phyloP scores from a whole-genome alignment of 2,113 vertebrate genomes.

The Clarias magur region DNA sequence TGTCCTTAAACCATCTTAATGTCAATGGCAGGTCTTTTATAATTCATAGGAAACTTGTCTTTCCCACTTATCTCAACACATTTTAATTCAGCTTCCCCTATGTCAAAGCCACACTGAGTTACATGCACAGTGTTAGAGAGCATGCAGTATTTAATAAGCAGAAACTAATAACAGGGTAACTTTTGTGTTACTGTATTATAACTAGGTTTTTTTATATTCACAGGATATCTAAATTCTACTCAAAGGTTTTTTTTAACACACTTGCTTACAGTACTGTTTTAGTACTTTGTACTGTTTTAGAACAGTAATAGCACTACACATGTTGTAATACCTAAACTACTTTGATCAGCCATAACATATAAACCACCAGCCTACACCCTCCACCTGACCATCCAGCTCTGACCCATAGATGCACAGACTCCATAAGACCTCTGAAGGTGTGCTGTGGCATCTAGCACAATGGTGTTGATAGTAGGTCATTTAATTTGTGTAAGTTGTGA shows the following conservation, averaged over 20 bases:
- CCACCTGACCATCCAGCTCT: too few species aligned
- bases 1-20: slow-evolving; percentile 61
- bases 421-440: too few species aligned
- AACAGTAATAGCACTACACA: background rate
- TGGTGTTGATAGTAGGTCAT: too few species aligned
- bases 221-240: background rate
- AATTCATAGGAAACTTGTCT: slow-evolving; percentile 67
- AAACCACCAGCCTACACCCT: too few species aligned
- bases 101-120: slow-evolving; percentile 37
- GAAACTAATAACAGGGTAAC: background rate
- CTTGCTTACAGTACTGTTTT: background rate
- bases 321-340: too few species aligned
- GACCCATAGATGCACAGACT: too few species aligned
- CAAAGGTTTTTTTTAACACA: background rate
- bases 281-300: background rate
- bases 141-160: slow-evolving; percentile 44
- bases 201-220: background rate
- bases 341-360: too few species aligned
- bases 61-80: slow-evolving; percentile 61
- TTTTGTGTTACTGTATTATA: background rate
- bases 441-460: too few species aligned
- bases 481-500: too few species aligned
- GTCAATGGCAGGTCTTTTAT: slow-evolving; percentile 67
- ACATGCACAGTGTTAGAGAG: slow-evolving; percentile 22
- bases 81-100: slow-evolving; percentile 57